These are phyloP conservation scores for Amitus sp. DNA, from an alignment of 2,888 invertebrate species.

Conservation along the genomic window DNA sequence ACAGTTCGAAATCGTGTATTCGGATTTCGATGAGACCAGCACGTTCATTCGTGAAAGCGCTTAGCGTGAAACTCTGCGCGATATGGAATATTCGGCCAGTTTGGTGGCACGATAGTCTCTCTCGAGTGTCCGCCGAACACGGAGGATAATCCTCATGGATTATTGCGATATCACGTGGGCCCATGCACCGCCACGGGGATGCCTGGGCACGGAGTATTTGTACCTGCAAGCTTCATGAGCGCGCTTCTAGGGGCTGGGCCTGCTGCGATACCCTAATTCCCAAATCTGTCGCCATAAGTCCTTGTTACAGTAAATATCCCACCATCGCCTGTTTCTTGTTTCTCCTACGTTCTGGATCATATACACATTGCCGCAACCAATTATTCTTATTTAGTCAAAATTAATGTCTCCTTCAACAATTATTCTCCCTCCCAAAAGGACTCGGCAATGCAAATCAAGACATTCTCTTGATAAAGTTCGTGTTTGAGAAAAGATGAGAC, in stretches of 20 bases:
- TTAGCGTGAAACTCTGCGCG: slow-evolving; percentile 45
- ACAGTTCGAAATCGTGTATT: slow-evolving; percentile 13
- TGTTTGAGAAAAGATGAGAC: no score
- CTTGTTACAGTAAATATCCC: slow-evolving; percentile 66
- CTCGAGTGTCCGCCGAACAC: slow-evolving; percentile 49
- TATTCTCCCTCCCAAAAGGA: not conserved
- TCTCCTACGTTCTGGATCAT: slow-evolving; percentile 35
- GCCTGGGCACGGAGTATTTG: slow-evolving; percentile 53
- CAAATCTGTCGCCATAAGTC: slow-evolving; percentile 67
- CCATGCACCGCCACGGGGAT: slow-evolving; percentile 59
- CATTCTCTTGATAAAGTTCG: no score
- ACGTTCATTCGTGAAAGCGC: slow-evolving; percentile 33
- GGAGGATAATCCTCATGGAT: slow-evolving; percentile 65
- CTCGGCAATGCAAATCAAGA: no score
- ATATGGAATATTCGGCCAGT: slow-evolving; percentile 59
- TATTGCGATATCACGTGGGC: slow-evolving; percentile 66
- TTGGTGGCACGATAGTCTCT: slow-evolving; percentile 42
- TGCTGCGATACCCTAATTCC: slow-evolving; percentile 66
- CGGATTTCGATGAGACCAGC: slow-evolving; percentile 18
- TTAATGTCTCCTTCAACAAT: not conserved
- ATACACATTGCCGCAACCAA: slow-evolving; percentile 25
- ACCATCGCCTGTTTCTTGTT: slow-evolving; percentile 47
- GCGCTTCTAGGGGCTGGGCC: slow-evolving; percentile 59
- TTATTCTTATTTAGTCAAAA: slow-evolving; percentile 22
- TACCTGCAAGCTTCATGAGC: slow-evolving; percentile 54